Evolutionary conservation across 2,888 invertebrate species (phyloP).

Genomic region (Hypselothyrea guttata): DNA sequence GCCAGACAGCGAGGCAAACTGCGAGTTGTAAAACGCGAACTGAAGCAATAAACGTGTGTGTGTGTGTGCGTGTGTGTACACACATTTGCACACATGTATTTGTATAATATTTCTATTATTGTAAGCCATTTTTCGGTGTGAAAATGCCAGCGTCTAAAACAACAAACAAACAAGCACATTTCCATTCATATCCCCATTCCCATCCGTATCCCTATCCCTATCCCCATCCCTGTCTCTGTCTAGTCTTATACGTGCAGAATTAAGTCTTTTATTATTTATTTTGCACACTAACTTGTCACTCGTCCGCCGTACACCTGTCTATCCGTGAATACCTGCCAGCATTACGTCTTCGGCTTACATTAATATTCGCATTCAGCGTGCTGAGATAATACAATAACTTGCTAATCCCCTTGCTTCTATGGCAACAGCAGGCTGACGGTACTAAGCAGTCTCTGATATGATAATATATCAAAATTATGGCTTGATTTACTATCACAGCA

Average conservation of each 20-base stretch:
- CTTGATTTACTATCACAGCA: no score
- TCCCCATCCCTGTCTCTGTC: no score
- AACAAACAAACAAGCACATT: constrained; percentile 10
- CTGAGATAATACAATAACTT: background rate
- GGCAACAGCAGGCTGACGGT: no score
- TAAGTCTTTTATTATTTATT: constrained; percentile 12
- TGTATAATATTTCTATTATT: constrained; percentile 52
- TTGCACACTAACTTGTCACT: constrained; percentile 2
- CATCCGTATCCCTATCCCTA: no score
- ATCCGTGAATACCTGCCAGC: background rate
- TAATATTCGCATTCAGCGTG: background rate
- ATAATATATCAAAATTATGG: no score
- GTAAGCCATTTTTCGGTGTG: constrained; percentile 48
- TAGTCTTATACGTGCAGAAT: constrained; percentile 15
- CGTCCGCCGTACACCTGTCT: background rate
- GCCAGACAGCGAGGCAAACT: constrained; percentile 27
- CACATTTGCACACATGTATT: constrained; percentile 9
- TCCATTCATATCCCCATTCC: no score
- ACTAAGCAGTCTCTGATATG: no score
- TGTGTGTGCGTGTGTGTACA: constrained; percentile 10
- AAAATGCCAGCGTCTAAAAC: constrained; percentile 29
- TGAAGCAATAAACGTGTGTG: constrained; percentile 21
- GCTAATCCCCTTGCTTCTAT: no score
- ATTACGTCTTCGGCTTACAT: background rate
- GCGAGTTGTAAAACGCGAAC: constrained; percentile 37